Conservation (phyloP, 1,140 invertebrate genomes). For the Solen grandis region DNA sequence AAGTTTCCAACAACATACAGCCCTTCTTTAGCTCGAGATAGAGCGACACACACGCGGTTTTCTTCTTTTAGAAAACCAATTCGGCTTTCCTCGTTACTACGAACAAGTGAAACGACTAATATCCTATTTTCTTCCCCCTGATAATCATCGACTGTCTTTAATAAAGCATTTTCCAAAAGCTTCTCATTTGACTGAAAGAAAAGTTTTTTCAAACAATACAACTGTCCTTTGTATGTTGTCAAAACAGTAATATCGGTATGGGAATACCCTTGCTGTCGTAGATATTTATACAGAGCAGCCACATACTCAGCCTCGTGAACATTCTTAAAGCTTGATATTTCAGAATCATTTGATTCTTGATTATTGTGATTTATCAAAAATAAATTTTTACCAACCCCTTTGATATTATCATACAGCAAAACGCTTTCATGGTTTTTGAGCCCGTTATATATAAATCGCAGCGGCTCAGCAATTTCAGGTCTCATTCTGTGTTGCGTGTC, state of each 20-base stretch:
- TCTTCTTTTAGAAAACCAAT: constrained; percentile 89
- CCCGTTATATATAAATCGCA: constrained; percentile 79
- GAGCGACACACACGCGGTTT: constrained; percentile 91
- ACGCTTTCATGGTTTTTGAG: constrained; percentile 77
- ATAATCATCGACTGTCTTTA: constrained; percentile 88
- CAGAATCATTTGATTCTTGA: constrained; percentile 71
- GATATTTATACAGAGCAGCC: constrained; percentile 72
- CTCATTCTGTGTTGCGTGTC: constrained; percentile 70
- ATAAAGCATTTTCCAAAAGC: constrained; percentile 71
- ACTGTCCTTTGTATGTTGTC: constrained; percentile 79
- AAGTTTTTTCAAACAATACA: constrained; percentile 68
- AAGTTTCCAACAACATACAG: constrained; percentile 87
- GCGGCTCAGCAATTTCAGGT: constrained; percentile 78
- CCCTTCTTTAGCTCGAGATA: constrained; percentile 90
- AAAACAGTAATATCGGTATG: constrained; percentile 78
- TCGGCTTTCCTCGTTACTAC: constrained; percentile 84
- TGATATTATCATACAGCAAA: constrained; percentile 68
- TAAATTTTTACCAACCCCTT: constrained; percentile 77
- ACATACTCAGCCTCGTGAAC: constrained; percentile 71
- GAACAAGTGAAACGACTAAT: constrained; percentile 90
- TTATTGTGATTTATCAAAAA: constrained; percentile 79
- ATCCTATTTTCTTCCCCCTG: constrained; percentile 92
- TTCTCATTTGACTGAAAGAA: constrained; percentile 63
- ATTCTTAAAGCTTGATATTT: constrained; percentile 72
- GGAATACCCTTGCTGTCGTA: constrained; percentile 78